phyloP scores from a whole-genome alignment of 1,140 invertebrate species.

The Tetragonula clypearis region DNA sequence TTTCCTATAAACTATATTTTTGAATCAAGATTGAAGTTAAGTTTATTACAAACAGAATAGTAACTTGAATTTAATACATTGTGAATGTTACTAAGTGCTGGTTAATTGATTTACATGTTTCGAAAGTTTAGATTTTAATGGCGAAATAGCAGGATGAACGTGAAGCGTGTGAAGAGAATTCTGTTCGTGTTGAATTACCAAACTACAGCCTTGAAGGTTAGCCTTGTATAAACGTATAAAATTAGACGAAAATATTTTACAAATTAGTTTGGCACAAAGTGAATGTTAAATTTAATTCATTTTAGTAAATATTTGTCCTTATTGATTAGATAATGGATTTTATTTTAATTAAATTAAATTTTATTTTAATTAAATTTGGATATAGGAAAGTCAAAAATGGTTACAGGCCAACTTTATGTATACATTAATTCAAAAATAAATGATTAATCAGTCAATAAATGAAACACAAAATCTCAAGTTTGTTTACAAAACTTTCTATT shows the following conservation, averaged over 20 bases:
- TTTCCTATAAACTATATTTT: not conserved
- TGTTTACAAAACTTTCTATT: not conserved
- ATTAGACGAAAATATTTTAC: slow-evolving; percentile 18
- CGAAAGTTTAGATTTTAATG: not conserved
- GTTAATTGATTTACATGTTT: not conserved
- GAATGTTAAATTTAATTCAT: not conserved
- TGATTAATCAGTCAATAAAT: not conserved
- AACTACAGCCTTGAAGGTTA: not conserved
- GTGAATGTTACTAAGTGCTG: not conserved
- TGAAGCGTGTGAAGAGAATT: not conserved
- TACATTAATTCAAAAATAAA: not conserved
- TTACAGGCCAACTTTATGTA: not conserved
- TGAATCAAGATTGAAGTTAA: not conserved
- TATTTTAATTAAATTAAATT: no score
- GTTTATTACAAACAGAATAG: not conserved
- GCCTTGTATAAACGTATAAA: slow-evolving; percentile 1
- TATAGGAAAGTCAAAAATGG: not conserved
- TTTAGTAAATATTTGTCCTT: not conserved
- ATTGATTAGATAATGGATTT: not conserved
- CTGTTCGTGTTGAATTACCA: not conserved
- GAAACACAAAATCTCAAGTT: not conserved
- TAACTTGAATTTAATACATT: not conserved
- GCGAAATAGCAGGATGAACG: not conserved
- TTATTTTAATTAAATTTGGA: no score
- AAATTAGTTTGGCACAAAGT: not conserved